Percentiles rank a stretch among this genome's conserved stretches.
These are phyloP conservation scores for Caenorhabditis wallacei DNA, from an alignment of 2,888 invertebrate genomes.

Conservation along the genomic window DNA sequence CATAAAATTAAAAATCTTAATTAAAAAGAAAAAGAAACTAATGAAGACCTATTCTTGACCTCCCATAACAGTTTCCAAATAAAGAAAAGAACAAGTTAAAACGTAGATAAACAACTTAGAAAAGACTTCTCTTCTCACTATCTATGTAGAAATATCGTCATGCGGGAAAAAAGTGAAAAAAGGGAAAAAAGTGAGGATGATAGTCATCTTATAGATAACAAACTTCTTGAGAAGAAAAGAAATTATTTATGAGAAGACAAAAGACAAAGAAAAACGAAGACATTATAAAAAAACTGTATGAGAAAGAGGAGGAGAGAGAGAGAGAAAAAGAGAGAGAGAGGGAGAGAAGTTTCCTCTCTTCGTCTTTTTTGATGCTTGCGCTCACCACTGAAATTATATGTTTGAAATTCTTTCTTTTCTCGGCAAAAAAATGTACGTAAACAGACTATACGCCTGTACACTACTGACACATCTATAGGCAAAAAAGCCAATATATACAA, in stretches of 20 bases:
- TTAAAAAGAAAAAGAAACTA: not conserved
- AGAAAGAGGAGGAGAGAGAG: too few relatives aligned
- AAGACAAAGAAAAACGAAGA: slow-evolving; percentile 41
- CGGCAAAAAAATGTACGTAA: slow-evolving; percentile 38
- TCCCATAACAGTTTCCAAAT: not conserved
- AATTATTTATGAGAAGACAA: slow-evolving; percentile 39
- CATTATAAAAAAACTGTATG: too few relatives aligned
- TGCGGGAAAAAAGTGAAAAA: slow-evolving; percentile 29
- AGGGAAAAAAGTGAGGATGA: slow-evolving; percentile 22
- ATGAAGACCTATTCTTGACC: not conserved
- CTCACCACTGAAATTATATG: slow-evolving; percentile 39
- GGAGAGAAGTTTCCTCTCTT: slow-evolving; percentile 8
- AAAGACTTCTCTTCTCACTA: not conserved
- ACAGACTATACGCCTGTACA: slow-evolving; percentile 43
- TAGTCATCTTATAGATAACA: slow-evolving; percentile 39
- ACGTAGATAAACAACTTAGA: slow-evolving; percentile 19
- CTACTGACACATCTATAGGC: slow-evolving; percentile 44
- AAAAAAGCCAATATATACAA: slow-evolving; percentile 35
- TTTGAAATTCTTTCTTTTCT: slow-evolving; percentile 34
- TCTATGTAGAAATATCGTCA: slow-evolving; percentile 12
- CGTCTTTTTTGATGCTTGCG: slow-evolving; percentile 9
- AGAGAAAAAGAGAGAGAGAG: slow-evolving; percentile 20
- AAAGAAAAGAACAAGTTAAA: slow-evolving; percentile 27
- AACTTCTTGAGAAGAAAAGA: slow-evolving; percentile 18
- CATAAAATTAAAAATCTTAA: not conserved